Base-by-base conservation (phyloP, 2,113 vertebrate species). In the Gavialis gangeticus region DNA sequence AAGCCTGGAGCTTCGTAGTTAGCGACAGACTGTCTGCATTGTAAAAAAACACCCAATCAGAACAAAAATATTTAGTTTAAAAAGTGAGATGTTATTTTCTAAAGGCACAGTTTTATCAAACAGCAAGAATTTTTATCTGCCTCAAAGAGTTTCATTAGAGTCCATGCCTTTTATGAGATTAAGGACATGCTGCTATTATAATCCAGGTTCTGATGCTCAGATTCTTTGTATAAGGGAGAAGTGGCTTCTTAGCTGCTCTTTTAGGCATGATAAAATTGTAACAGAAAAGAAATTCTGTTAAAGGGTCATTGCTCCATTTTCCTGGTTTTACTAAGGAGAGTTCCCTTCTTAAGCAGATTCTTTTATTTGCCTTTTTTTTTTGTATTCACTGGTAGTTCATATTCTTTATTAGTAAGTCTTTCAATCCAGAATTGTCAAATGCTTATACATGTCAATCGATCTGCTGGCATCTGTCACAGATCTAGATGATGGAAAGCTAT, bases 221-320 rank as follows among this genome's bases (percentile, higher is more conserved):
- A 17, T 25, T 0, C 12, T 71, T 2, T 2, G 1, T 19, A 1
- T 4, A 1, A 10, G 0, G 28, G 14, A 10, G 37, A 91, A 12
- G 3, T 37, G 11, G 2, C 59, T 84, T 21, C 37, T 88, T 16
- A 55, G 46, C 46, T 75, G 17, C 28, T 56, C 16, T 46, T 5
- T 22, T 8, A 24, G 22, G 19, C 34, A 37, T 37, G 21, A 21
- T 24, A 71, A 37, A 46, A 37, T 71, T 71, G 30, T 71, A 12
- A 71, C 15, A 28, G 54, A 56, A 75, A 55, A 6, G 37, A 34
- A 25, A 10, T 25, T 6, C 25, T 27, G 46, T 24, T 24, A 28
- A 46, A 75, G 13, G 9, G 8, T 0, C 8, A 14, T 10, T 15
- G 30, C 21, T 28, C 46, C 6, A 2, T 37, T 82, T 75, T 24